Percentiles rank a stretch among this genome's conserved stretches.
Evolutionary conservation across 2,113 vertebrate genomes (phyloP).

Genomic region (Oreochromis niloticus): DNA sequence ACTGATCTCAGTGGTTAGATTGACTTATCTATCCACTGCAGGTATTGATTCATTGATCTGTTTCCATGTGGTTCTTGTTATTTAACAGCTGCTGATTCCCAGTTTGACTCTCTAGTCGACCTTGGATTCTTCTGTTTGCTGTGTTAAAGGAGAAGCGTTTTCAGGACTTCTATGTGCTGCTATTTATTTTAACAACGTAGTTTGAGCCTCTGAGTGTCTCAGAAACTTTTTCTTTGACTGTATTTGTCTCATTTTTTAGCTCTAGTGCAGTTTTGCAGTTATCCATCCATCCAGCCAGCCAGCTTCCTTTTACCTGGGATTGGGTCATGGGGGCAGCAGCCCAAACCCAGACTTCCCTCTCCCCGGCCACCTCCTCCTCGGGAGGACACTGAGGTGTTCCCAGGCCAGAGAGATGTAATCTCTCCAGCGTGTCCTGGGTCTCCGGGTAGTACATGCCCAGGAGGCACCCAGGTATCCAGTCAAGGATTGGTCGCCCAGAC

Average conservation of each 20-base stretch:
- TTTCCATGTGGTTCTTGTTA: not conserved
- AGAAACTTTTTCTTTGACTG: not conserved
- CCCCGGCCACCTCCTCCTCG: not conserved
- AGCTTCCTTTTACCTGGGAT: not conserved
- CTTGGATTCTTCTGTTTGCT: not conserved
- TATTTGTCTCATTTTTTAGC: not conserved
- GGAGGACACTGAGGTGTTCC: not conserved
- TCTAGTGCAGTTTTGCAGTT: not conserved
- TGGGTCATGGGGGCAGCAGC: not conserved
- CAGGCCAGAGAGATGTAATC: not conserved
- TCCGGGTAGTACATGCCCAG: no score
- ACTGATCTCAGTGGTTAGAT: not conserved
- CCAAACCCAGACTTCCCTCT: not conserved
- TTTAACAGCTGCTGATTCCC: not conserved
- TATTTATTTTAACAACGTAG: not conserved
- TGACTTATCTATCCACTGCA: not conserved
- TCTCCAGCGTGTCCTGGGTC: no score
- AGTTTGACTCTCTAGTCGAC: not conserved
- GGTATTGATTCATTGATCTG: not conserved
- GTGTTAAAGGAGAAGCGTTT: not conserved
- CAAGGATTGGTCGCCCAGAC: rapidly evolving
- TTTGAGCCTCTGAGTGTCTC: not conserved
- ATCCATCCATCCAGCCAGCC: not conserved
- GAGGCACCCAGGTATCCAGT: not conserved
- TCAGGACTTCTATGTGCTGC: not conserved